Percentiles rank a stretch among this genome's conserved stretches.
Conservation (phyloP, 2,888 invertebrate genomes). For the Halocaridina rubra region DNA sequence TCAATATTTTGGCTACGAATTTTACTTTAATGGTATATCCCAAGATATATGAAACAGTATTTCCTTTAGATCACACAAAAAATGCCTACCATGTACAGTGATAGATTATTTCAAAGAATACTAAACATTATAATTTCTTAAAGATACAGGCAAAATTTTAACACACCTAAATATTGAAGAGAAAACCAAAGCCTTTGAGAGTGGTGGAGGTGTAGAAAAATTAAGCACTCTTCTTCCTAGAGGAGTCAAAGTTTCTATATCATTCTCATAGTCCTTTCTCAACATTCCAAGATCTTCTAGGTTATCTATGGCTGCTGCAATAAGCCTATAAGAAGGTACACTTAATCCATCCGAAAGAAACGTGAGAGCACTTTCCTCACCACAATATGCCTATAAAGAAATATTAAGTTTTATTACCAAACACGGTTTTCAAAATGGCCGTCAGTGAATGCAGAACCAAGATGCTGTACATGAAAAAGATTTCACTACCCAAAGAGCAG, state of each 20-base stretch:
- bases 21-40: too few relatives aligned
- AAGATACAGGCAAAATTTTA: neutral
- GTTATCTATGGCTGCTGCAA: conserved; percentile 74
- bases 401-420: too few relatives aligned
- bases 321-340: conserved; percentile 71
- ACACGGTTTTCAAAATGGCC: too few relatives aligned
- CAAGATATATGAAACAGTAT: too few relatives aligned
- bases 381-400: conserved; percentile 62
- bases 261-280: conserved; percentile 66
- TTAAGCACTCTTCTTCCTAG: conserved; percentile 73
- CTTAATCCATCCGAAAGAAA: conserved; percentile 76
- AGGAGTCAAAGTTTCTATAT: conserved; percentile 74
- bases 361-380: conserved; percentile 66
- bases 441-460: too few relatives aligned
- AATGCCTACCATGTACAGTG: too few relatives aligned
- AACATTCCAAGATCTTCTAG: conserved; percentile 74
- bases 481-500: too few relatives aligned
- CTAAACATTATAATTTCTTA: neutral
- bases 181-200: conserved; percentile 75
- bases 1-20: neutral
- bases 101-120: too few relatives aligned
- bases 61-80: too few relatives aligned
- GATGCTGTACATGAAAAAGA: too few relatives aligned
- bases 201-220: conserved; percentile 75
- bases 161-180: conserved; percentile 71